Base-by-base conservation (phyloP, 2,113 vertebrate species). In the Serilophus lunatus region DNA sequence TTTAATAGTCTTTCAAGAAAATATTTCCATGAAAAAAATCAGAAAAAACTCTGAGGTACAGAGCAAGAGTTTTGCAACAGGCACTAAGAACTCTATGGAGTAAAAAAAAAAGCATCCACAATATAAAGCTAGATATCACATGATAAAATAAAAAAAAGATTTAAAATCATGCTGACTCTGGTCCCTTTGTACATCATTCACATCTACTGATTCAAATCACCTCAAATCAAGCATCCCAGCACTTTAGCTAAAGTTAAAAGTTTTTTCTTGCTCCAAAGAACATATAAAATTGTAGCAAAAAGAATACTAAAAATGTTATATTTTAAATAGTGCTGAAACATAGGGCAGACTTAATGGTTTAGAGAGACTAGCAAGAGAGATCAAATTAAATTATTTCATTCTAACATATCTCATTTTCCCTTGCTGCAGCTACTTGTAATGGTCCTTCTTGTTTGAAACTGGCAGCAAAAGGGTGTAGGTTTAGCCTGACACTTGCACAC, bases 231-330 rank as follows among this genome's bases (percentile, higher is more conserved):
- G 47, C 36, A 78, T 76, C 28, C 45, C 61, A 94, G 36, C 20
- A 95, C 51, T 94, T 93, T 83, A 90, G 29, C 54, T 94, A 66
- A 91, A 75, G 87, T 92, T 92, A 71, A 49, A 93, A 91, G 38
- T 92, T 92, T 97, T n/a, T 35, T 85, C 65, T 97, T 92, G 61
- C 80, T 92, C 94, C 88, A 88, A 87, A 85, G 65, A 93, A 84
- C n/a, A n/a, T 86, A 82, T 38, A 77, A 93, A 96, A 95, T 42
- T 16, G 5, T n/a, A 81, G 83, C 18, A 64, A 76, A 40, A 68
- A 90, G 82, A 44, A 61, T 5, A 61, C 11, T 47, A 77, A 50
- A 95, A 89, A 82, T 36, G 13, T 44, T 60, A 54, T 19, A 61
- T 91, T 92, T 96, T 60, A 91, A 77, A 63, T 42, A 65, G 18